Evolutionary conservation across 1,140 invertebrate genomes (phyloP), one percentile per base, ranked within the genome.

Genomic region (Scaptodrosophila lebanonensis): DNA sequence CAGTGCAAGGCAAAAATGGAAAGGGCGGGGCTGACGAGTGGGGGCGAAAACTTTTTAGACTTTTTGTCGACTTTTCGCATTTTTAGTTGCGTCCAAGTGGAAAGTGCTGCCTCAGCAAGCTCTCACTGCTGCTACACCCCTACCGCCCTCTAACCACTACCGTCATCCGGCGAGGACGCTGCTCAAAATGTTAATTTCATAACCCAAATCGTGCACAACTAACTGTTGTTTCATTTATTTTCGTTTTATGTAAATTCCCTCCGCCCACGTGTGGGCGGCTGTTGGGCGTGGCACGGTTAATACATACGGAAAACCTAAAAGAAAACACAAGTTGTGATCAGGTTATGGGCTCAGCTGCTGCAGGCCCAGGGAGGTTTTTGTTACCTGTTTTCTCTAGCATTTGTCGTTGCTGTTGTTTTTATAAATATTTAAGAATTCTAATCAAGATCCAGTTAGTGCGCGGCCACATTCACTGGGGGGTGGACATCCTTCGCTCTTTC

Each of bases 371-470:
- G 17, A 22, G 66, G 62, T 63, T 61, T 54, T 35, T 56, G 39
- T 51, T 44, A 42, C 51, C 12, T 40, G 15, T n/a, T 39, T 48
- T 39, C 45, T 44, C 15, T 20, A 33, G 33, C 18, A 17, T 47
- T 29, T 16, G 69, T 17, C 57, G 29, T 29, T 45, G 22, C 40
- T 48, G 13, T 38, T 43, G n/a, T 51, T 72, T 83, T 79, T 79
- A 84, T 84, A 84, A 84, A 84, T 84, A 84, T 84, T 84, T 84
- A 64, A 84, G 63, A 75, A 75, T 84, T 84, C 69, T 84, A 84
- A 84, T 84, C 79, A 84, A 84, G 79, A 84, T 83, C 47, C 65
- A 49, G 50, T 29, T 47, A 33, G 36, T 33, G 27, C 54, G 42
- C 48, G 27, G 57, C 54, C 70, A 53, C 42, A 33, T 49, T 57